phyloP scores from a whole-genome alignment of 2,113 vertebrate genomes.

The Trochalopteron elliotii region DNA sequence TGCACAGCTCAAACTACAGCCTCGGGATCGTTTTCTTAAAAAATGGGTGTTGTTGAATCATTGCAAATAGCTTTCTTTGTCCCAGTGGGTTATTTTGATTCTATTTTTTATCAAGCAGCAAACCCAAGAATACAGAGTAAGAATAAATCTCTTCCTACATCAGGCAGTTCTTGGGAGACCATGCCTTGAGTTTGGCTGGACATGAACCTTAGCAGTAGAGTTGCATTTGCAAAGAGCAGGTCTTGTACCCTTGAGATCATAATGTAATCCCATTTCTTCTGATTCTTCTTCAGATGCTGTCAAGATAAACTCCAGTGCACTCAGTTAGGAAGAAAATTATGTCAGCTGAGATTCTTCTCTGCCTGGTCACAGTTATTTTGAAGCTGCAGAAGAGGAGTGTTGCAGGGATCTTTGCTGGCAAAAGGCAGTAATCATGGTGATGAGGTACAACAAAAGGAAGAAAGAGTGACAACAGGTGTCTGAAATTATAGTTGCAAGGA shows the following conservation, averaged over 20 bases:
- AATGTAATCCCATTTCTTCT: constrained; percentile 23
- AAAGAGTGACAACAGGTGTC: not conserved
- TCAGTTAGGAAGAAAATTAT: not conserved
- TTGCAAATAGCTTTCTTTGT: not conserved
- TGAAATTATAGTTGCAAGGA: not conserved
- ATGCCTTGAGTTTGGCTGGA: not conserved
- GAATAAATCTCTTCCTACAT: not conserved
- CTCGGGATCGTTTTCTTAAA: not conserved
- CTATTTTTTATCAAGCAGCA: not conserved
- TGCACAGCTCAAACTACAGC: not conserved
- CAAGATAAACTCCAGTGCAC: not conserved
- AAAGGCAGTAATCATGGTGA: not conserved
- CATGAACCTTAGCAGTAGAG: not conserved
- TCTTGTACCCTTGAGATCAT: not conserved
- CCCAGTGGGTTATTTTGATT: not conserved
- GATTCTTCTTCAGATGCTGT: constrained; percentile 34
- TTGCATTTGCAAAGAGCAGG: not conserved
- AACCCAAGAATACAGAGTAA: not conserved
- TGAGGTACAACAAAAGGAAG: not conserved
- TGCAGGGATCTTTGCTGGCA: not conserved
- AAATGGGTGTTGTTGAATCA: not conserved
- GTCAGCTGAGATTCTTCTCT: not conserved
- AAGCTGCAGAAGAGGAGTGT: not conserved
- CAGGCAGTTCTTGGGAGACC: not conserved
- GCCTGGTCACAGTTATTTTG: not conserved